Evolutionary conservation across 2,113 vertebrate genomes (phyloP).

Genomic region (Alexandromys fortis): DNA sequence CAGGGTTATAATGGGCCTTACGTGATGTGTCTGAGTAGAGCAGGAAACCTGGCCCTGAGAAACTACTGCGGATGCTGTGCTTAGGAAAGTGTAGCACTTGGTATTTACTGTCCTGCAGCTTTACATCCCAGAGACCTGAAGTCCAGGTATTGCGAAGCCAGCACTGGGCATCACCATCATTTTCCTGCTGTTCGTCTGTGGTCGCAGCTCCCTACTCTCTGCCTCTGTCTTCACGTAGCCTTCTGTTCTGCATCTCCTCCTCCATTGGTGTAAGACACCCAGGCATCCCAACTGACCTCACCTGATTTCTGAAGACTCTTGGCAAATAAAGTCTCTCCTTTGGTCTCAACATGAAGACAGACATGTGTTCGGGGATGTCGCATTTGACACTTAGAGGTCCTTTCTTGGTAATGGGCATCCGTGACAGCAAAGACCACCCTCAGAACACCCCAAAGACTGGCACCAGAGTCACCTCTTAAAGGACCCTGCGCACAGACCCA

Average conservation of each 20-base stretch:
- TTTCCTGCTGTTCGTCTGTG: neutral
- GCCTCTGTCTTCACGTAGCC: neutral
- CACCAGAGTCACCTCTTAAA: neutral
- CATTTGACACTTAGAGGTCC: neutral
- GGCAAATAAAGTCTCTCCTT: neutral
- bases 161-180: too few species aligned
- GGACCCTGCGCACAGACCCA: too few species aligned
- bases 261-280: neutral
- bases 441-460: too few species aligned
- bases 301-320: neutral
- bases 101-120: neutral
- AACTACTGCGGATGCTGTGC: neutral
- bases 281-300: neutral
- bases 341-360: neutral
- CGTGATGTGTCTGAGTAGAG: neutral
- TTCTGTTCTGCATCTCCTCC: neutral
- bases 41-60: too few species aligned
- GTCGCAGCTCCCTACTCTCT: neutral
- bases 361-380: neutral
- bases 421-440: neutral
- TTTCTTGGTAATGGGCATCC: neutral
- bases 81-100: neutral
- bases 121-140: neutral
- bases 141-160: neutral
- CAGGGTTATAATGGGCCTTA: fast-evolving